These are phyloP conservation scores for Cybosia mesomella DNA, from an alignment of 2,888 invertebrate genomes.

Conservation along the genomic window DNA sequence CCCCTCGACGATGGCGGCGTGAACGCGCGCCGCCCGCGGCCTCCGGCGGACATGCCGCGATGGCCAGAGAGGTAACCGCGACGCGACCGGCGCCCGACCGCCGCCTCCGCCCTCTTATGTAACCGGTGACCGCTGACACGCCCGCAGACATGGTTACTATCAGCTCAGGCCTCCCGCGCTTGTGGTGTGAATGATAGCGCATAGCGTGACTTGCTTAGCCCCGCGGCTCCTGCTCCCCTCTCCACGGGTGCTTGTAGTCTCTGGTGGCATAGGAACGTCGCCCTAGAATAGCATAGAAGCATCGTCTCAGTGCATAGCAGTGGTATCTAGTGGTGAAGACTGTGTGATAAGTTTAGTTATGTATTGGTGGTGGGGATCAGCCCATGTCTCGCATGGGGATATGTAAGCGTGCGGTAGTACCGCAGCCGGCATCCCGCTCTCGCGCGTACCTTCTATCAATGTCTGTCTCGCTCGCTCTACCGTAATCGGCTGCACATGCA, in stretches of 20 bases:
- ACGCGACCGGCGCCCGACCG: constrained; percentile 66
- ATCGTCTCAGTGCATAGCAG: constrained; percentile 48
- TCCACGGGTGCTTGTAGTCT: constrained; percentile 37
- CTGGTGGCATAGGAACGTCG: constrained; percentile 21
- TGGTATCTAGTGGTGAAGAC: constrained; percentile 47
- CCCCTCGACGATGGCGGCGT: constrained; percentile 84
- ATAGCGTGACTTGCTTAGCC: constrained; percentile 46
- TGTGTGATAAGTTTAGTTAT: constrained; percentile 43
- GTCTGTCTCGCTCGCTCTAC: constrained; percentile 68
- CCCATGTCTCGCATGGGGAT: constrained; percentile 29
- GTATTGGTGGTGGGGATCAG: constrained; percentile 39
- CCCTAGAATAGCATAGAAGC: constrained; percentile 40
- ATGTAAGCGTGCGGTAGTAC: constrained; percentile 57
- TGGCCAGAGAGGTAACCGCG: constrained; percentile 90
- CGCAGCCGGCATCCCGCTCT: constrained; percentile 75
- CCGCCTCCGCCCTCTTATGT: constrained; percentile 70
- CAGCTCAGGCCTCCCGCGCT: constrained; percentile 46
- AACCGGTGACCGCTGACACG: constrained; percentile 69
- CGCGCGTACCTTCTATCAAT: constrained; percentile 54
- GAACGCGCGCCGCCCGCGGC: constrained; percentile 86
- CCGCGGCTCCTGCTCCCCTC: constrained; percentile 32
- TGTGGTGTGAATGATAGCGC: constrained; percentile 31
- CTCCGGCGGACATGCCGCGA: constrained; percentile 90
- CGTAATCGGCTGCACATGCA: constrained; percentile 75
- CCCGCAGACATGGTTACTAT: constrained; percentile 60